Conservation (phyloP, 2,888 invertebrate species). For the Corbicula japonica region DNA sequence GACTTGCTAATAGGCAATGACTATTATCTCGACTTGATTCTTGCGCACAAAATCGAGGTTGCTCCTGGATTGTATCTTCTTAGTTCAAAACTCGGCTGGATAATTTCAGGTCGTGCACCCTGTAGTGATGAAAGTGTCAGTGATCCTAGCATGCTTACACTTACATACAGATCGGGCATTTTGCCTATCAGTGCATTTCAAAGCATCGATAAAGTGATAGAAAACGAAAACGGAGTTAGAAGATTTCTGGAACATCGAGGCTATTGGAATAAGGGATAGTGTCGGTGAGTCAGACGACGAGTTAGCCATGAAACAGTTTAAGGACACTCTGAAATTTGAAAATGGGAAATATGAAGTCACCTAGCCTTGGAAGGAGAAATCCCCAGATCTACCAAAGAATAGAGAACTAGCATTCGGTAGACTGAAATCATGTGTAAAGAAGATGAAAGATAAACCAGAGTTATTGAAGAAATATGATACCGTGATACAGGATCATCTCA, state of each 20-base stretch:
- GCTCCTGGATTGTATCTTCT: conserved; percentile 17
- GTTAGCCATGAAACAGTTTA: conserved; percentile 6
- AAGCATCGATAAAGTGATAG: background rate
- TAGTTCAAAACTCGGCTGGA: conserved; percentile 21
- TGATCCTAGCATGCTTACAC: conserved; percentile 7
- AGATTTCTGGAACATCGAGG: conserved; percentile 40
- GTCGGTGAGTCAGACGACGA: conserved; percentile 8
- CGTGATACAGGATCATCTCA: conserved; percentile 33
- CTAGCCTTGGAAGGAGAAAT: conserved; percentile 46
- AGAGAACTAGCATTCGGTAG: conserved; percentile 27
- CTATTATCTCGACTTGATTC: conserved; percentile 20
- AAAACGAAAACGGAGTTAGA: conserved; percentile 31
- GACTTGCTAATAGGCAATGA: conserved; percentile 1
- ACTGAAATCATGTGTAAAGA: conserved; percentile 28
- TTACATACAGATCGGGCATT: conserved; percentile 5
- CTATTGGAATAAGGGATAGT: conserved; percentile 27
- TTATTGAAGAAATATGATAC: conserved; percentile 18
- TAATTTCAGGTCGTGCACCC: conserved; percentile 7
- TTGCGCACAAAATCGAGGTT: conserved; percentile 15
- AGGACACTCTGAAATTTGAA: conserved; percentile 24
- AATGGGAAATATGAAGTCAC: conserved; percentile 29
- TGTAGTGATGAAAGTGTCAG: background rate
- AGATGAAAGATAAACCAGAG: conserved; percentile 24
- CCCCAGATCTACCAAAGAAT: conserved; percentile 27
- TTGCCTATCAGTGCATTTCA: background rate